Percentiles rank a stretch among this genome's conserved stretches.
phyloP scores from a whole-genome alignment of 2,113 vertebrate species.

The Hippocampus zosterae region DNA sequence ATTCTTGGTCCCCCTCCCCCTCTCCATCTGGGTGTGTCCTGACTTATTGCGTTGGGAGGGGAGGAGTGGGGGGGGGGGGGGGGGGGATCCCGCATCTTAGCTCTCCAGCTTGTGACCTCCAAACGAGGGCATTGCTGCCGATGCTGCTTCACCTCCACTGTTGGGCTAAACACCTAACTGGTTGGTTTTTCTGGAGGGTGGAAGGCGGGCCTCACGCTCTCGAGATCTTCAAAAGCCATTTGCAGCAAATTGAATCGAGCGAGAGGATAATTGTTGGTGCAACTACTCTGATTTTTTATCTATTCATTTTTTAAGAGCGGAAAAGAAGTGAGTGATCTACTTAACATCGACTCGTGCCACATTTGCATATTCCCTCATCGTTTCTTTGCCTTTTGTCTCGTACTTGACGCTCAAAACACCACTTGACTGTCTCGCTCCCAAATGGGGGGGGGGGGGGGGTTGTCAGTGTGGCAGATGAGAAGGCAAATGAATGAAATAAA shows the following conservation, averaged over 20 bases:
- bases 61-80: slow-evolving; percentile 51
- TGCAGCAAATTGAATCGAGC: background rate
- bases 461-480: background rate
- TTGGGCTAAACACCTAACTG: background rate
- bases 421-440: background rate
- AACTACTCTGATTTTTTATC: background rate
- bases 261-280: background rate
- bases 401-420: background rate
- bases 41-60: slow-evolving; percentile 59
- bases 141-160: slow-evolving; percentile 11
- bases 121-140: slow-evolving; percentile 53
- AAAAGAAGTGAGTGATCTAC: background rate
- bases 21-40: slow-evolving; percentile 68
- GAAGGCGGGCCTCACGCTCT: background rate
- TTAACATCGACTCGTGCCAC: background rate
- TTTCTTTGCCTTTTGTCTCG: background rate
- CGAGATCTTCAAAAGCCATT: background rate
- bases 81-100: slow-evolving; percentile 37
- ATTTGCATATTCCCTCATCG: background rate
- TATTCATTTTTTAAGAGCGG: background rate
- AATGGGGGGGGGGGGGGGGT: background rate
- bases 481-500: background rate
- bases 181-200: background rate
- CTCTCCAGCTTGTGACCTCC: slow-evolving; percentile 59
- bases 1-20: slow-evolving; percentile 20